Conservation (phyloP, 2,113 vertebrate genomes). For the Parus major region DNA sequence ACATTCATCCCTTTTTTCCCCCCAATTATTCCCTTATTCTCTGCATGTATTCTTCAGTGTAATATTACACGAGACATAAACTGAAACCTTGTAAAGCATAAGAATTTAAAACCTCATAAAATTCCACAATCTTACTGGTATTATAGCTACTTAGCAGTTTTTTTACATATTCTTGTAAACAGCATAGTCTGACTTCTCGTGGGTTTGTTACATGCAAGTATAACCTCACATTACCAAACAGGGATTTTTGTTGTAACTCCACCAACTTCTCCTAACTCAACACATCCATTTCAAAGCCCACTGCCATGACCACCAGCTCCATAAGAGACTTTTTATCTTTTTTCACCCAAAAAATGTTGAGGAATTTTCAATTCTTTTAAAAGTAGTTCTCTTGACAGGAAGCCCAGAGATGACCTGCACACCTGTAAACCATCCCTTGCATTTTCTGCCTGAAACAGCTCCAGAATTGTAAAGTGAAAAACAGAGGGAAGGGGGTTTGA, state of each 20-base stretch:
- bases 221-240: not conserved
- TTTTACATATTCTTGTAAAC: conserved; percentile 38
- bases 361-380: not conserved
- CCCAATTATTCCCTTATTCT: conserved; percentile 7
- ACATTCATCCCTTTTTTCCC: not conserved
- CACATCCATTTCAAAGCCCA: not conserved
- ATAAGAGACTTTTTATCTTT: not conserved
- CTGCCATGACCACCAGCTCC: not conserved
- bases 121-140: not conserved
- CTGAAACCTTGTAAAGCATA: conserved; percentile 6
- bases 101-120: conserved; percentile 33
- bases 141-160: not conserved
- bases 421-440: not conserved
- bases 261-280: not conserved
- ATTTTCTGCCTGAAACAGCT: not conserved
- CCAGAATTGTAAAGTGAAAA: not conserved
- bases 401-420: not conserved
- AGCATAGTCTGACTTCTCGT: not conserved
- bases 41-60: conserved; percentile 8
- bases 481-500: not conserved
- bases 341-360: not conserved
- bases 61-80: not conserved
- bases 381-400: not conserved
- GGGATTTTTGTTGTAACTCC: not conserved
- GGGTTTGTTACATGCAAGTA: not conserved